These are phyloP conservation scores for Trigoniulus corallinus DNA, from an alignment of 1,140 invertebrate genomes.

Conservation along the genomic window DNA sequence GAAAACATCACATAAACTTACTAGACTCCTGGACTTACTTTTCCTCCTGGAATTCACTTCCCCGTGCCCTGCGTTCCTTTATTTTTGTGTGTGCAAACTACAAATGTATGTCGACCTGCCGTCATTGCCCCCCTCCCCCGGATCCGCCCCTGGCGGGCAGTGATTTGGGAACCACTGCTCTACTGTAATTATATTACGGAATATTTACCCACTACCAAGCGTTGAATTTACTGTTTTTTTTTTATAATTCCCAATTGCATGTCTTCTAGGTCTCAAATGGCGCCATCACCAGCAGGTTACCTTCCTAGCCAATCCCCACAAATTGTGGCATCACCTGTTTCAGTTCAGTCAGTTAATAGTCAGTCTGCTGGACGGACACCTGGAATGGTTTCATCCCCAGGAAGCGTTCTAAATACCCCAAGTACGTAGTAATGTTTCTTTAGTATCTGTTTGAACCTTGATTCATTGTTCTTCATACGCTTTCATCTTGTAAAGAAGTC, in stretches of 20 bases:
- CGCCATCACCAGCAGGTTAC: constrained; percentile 41
- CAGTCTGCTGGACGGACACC: constrained; percentile 26
- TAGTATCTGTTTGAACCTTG: not conserved
- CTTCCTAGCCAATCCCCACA: constrained; percentile 15
- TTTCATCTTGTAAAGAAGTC: not conserved
- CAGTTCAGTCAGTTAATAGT: not conserved
- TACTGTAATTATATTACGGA: too few relatives aligned
- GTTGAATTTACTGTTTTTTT: too few relatives aligned
- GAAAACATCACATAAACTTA: too few relatives aligned
- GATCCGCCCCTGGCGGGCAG: too few relatives aligned
- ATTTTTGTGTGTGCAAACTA: too few relatives aligned
- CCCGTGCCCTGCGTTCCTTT: too few relatives aligned
- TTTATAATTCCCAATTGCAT: constrained; percentile 12
- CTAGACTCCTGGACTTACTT: too few relatives aligned
- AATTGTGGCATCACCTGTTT: constrained; percentile 13
- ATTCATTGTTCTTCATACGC: not conserved
- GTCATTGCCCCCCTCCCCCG: too few relatives aligned
- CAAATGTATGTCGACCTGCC: too few relatives aligned
- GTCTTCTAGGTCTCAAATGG: constrained; percentile 37
- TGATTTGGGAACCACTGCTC: too few relatives aligned
- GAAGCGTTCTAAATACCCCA: constrained; percentile 23
- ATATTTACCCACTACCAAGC: too few relatives aligned
- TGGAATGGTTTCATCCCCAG: constrained; percentile 25
- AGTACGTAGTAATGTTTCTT: constrained; percentile 15
- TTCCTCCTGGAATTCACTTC: too few relatives aligned